Base-by-base conservation (phyloP, 2,113 vertebrate species). In the Semnornis frantzii region DNA sequence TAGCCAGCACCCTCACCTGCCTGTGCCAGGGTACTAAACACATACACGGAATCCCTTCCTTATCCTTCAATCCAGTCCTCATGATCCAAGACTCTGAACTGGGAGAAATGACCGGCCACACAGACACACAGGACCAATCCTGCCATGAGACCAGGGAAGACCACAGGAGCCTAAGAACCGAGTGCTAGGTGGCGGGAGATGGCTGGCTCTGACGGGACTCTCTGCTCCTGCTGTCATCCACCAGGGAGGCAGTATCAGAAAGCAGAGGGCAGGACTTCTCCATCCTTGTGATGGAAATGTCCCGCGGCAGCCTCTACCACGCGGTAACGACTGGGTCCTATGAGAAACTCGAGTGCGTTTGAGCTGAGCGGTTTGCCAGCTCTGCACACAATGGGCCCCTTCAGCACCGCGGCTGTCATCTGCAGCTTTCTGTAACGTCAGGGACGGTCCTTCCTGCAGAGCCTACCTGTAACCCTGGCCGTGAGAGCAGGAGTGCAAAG, bases 261-360 rank as follows among this genome's bases (percentile, higher is more conserved):
- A 54, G 31, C 20, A 48, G 2, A 1, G 3, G 27, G 23, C 30
- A 78, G 6, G 9, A 50, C 78, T 82, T 87, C 39, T 59, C 33
- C 30, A 33, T 31, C 1, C 0, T 52, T 81, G 65, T 85, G 39
- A 79, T 44, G 89, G 94, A 91, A 91, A 92, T 89, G 92, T 87
- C 92, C 94, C 87, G 82, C 68, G 64, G 84, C 14, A 89, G 84
- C 82, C 91, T 95, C 82, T 55, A 87, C 71, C 82, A 70, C 9
- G 13, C 75, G 30, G 42, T 80, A 91, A 94, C 87, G 93, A 93
- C 59, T 79, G 81, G 14, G 59, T 87, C 57, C 84, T 92, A 68
- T 87, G 81, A 92, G 66, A 95, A 93, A 92, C 48, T 70, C 82
- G 82, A 93, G 81, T 63, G 84, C 84, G 48, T 77, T 79, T 59